A percentile compares a stretch with the other conserved stretches of the same genome.
phyloP scores from a whole-genome alignment of 2,797 vertebrate species.

The Chaenodraco wilsoni region DNA sequence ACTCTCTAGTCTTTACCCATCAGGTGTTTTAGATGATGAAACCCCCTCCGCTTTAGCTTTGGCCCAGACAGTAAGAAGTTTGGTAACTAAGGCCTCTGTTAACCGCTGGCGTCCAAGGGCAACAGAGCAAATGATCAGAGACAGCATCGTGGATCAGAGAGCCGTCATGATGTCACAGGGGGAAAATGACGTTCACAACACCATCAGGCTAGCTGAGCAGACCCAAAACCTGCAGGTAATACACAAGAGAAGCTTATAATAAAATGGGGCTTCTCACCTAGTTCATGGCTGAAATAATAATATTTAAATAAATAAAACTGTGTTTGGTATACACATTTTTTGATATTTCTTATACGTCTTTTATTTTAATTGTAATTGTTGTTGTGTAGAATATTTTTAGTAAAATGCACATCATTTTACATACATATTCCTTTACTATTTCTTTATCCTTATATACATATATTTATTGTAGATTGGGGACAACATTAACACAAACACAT shows the following conservation, averaged over 20 bases:
- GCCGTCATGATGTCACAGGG: slow-evolving; percentile 71
- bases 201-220: slow-evolving; percentile 75
- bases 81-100: slow-evolving; percentile 72
- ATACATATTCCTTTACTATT: too few species aligned
- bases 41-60: slow-evolving; percentile 78
- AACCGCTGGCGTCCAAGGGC: slow-evolving; percentile 77
- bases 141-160: slow-evolving; percentile 74
- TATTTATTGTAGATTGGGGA: too few species aligned
- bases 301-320: too few species aligned
- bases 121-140: slow-evolving; percentile 61
- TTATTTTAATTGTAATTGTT: too few species aligned
- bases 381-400: too few species aligned
- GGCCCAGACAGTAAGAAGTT: slow-evolving; percentile 72
- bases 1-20: neutral
- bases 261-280: neutral
- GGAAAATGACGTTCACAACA: slow-evolving; percentile 48
- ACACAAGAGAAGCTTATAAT: neutral
- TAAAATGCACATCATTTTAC: too few species aligned
- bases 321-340: too few species aligned
- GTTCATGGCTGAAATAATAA: neutral
- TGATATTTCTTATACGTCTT: too few species aligned
- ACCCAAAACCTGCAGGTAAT: slow-evolving; percentile 84
- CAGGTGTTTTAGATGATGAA: slow-evolving; percentile 72
- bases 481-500: too few species aligned
- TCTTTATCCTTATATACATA: too few species aligned